Evolutionary conservation across 2,113 vertebrate genomes (phyloP), one percentile per base, ranked within the genome.

Genomic region (Festucalex cinctus): DNA sequence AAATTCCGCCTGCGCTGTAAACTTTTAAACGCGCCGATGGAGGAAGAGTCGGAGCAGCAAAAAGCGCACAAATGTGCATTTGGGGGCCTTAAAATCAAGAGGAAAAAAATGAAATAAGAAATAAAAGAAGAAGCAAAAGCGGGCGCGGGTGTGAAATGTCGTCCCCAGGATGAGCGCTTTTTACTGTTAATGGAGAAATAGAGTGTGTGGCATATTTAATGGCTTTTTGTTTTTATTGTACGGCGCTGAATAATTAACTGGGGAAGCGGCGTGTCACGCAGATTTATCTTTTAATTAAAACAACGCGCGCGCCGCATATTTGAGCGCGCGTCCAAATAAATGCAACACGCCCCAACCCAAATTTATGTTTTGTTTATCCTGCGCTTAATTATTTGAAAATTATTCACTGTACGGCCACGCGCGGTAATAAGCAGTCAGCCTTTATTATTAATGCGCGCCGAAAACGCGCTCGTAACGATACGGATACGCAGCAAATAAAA

Each of bases 261-360:
- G 94, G 94, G 94, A 97, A 95, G 93, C 94, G 92, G 94, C 94
- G 92, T 98, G 97, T 98, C 97, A 97, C 94, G 93, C 94, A 95
- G 97, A 98, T 98, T 98, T 98, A 98, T 98, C 96, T 97, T 98
- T 98, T 98, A 98, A 98, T 98, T 98, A 98, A 98, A 98, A 98
- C 94, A 95, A 94, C 94, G 94, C 95, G 95, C 94, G 97, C 97
- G 94, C 94, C 94, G 94, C 95, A 95, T 96, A 98, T 98, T 98
- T 97, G 96, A 98, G 95, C 97, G 95, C 95, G 96, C 94, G 96
- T 96, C 96, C 94, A 98, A 98, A 98, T 98, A 98, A 98, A 97
- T 92, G 95, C 97, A 97, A 96, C 54, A 54, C 51, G 5, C 54
- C 22, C 13, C 53, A 95, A 97, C 95, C 94, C 93, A 95, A 98